Base-by-base conservation (phyloP, 2,113 vertebrate species). In the Oryzias woworae region DNA sequence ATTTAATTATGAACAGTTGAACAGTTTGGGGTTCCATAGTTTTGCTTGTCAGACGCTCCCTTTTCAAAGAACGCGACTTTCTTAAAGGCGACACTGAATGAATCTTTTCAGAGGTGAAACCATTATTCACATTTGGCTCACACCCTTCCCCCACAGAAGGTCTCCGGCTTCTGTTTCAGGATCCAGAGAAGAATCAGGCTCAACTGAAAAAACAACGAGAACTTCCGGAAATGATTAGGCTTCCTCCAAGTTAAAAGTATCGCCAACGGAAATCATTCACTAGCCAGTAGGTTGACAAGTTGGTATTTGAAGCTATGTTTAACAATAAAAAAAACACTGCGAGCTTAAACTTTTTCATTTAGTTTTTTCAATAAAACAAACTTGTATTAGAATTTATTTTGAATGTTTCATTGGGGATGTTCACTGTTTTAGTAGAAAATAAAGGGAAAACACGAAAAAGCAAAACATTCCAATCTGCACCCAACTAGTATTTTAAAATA, bases 101-200 rank as follows among this genome's bases (percentile, higher is more conserved):
- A 58, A 7, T 54, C 83, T 86, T 83, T 87, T 87, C 80, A 86
- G 72, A 78, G 67, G 81, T 66, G 77, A 70, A 77, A 70, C 54
- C 70, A 48, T 36, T 62, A 58, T 80, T 45, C 41, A 61, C 36
- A 66, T 41, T 56, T 74, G 0, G 68, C 78, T 84, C 81, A 72
- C 70, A 78, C 86, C 83, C 84, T 79, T 87, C 84, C 86, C 83
- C 66, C 73, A 69, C 44, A 4, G 14, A 58, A 56, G 73, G 66
- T 74, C 75, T 41, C 20, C 64, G 77, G 69, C 75, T 62, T 58
- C 56, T 67, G 66, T 66, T 60, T 63, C n/a, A 55, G 50, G 15
- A 23, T 31, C 46, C 7, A 1, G 46, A 45, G 18, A 24, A 14
- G 41, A 22, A 43, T 68, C 61, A 79, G 67, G 57, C 14, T 42